These are phyloP conservation scores for Odocoileus hemionus DNA, from an alignment of 2,113 vertebrate genomes.

Conservation along the genomic window DNA sequence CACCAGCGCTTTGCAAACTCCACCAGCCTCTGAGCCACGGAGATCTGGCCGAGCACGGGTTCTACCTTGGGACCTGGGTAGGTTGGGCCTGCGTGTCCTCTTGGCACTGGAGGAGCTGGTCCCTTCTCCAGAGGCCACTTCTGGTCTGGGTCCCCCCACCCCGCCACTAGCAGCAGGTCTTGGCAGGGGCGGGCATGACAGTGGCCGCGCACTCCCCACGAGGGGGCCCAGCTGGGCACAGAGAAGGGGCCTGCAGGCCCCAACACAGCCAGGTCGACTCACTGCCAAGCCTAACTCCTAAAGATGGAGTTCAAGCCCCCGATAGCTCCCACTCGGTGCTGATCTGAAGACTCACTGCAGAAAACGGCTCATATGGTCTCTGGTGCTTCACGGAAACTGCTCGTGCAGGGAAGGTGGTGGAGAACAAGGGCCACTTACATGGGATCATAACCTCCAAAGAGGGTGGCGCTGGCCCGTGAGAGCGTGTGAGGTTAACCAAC, in stretches of 20 bases:
- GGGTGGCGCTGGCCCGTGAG: not conserved
- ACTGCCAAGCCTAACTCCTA: not conserved
- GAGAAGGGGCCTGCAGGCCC: not conserved
- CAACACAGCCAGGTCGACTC: fast-evolving
- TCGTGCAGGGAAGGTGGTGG: fast-evolving
- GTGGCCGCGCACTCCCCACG: not conserved
- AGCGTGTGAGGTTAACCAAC: not conserved
- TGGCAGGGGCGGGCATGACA: not conserved
- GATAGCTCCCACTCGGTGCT: fast-evolving
- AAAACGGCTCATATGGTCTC: not conserved
- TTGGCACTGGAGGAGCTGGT: not conserved
- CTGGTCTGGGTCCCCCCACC: not conserved
- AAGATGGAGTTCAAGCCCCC: not conserved
- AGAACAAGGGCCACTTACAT: not conserved
- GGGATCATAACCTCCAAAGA: not conserved
- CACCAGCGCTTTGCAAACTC: not conserved
- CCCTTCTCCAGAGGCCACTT: not conserved
- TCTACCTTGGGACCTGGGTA: not conserved
- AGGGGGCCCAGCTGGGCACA: not conserved
- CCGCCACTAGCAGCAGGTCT: not conserved
- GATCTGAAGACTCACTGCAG: not conserved
- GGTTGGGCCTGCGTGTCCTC: too few species aligned
- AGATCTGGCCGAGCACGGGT: not conserved
- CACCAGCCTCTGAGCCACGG: fast-evolving
- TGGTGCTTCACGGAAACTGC: fast-evolving